These are phyloP conservation scores for Oxycera nigricornis DNA, from an alignment of 2,888 invertebrate species.

Conservation along the genomic window DNA sequence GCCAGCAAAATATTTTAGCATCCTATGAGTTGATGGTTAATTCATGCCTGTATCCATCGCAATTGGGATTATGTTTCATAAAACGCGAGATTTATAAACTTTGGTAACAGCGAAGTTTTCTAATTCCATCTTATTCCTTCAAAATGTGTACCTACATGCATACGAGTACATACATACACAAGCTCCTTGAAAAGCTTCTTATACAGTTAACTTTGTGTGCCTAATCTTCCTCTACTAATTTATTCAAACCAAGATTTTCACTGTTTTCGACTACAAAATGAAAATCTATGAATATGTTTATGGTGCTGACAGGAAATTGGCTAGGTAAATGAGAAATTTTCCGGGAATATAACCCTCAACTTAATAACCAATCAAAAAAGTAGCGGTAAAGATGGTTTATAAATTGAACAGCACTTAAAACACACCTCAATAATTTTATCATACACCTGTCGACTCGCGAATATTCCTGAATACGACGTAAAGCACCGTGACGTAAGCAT, in stretches of 20 bases:
- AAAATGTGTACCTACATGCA: too few relatives aligned
- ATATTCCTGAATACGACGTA: neutral
- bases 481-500: neutral
- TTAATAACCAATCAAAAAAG: constrained; percentile 25
- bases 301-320: constrained; percentile 11
- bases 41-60: too few relatives aligned
- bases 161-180: too few relatives aligned
- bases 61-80: too few relatives aligned
- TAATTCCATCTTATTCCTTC: too few relatives aligned
- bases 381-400: neutral
- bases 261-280: neutral
- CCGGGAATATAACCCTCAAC: constrained; percentile 11
- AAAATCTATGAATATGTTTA: constrained; percentile 20
- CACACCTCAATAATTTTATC: neutral
- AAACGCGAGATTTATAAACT: too few relatives aligned
- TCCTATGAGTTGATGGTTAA: too few relatives aligned
- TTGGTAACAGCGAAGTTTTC: too few relatives aligned
- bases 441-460: neutral
- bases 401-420: constrained; percentile 25
- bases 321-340: constrained; percentile 31
- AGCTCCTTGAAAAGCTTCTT: neutral
- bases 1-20: too few relatives aligned
- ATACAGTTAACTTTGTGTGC: neutral
- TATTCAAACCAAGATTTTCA: neutral
- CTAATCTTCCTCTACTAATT: neutral